Conservation (phyloP, 2,113 vertebrate species). For the Passerina amoena region DNA sequence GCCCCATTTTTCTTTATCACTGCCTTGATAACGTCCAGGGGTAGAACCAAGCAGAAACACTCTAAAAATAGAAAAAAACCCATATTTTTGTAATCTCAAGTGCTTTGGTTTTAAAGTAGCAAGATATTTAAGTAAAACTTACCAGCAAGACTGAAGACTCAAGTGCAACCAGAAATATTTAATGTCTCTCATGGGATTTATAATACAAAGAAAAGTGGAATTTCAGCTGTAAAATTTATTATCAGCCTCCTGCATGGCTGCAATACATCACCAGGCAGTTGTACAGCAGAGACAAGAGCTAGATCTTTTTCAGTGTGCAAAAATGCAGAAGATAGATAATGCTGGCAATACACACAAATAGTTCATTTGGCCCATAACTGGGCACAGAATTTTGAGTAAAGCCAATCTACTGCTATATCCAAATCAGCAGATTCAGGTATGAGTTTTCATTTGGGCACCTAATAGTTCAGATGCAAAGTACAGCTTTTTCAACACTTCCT, state of each 20-base stretch:
- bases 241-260: neutral
- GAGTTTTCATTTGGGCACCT: neutral
- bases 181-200: neutral
- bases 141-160: neutral
- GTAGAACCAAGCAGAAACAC: slow-evolving; percentile 92
- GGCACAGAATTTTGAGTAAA: neutral
- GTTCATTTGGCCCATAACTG: rapidly evolving
- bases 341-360: neutral
- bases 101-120: neutral
- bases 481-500: neutral
- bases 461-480: neutral
- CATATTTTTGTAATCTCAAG: neutral
- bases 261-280: neutral
- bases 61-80: slow-evolving; percentile 58
- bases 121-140: neutral
- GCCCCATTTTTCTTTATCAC: slow-evolving; percentile 92
- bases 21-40: slow-evolving; percentile 89
- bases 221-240: neutral
- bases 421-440: neutral
- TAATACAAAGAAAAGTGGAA: neutral
- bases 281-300: neutral
- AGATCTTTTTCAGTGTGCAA: neutral
- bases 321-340: neutral
- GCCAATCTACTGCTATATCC: neutral
- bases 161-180: neutral